Percentiles rank a stretch among this genome's conserved stretches.
Evolutionary conservation across 2,797 vertebrate genomes (phyloP).

Genomic region (Kryptopterus vitreolus): DNA sequence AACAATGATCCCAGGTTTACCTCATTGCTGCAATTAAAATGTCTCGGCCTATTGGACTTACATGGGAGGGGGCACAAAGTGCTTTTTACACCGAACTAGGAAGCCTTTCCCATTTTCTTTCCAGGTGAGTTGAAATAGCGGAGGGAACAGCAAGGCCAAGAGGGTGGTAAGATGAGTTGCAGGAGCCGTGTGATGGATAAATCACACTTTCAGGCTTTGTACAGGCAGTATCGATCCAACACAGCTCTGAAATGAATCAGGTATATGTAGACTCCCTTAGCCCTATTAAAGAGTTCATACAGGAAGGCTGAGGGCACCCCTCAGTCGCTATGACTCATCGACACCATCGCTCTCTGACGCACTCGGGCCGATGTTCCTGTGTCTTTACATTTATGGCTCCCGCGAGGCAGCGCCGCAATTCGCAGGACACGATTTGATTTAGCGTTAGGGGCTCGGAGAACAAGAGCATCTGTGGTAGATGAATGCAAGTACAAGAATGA

Average conservation of each 20-base stretch:
- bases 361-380: background rate
- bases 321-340: slow-evolving; percentile 38
- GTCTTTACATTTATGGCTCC: slow-evolving; percentile 27
- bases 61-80: background rate
- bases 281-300: slow-evolving; percentile 42
- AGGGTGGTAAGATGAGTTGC: slow-evolving; percentile 59
- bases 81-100: background rate
- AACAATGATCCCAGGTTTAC: slow-evolving; percentile 27
- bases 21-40: slow-evolving; percentile 31
- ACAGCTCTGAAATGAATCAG: slow-evolving; percentile 70
- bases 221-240: slow-evolving; percentile 71
- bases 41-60: background rate
- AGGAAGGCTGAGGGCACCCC: slow-evolving; percentile 27
- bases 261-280: slow-evolving; percentile 53
- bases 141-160: slow-evolving; percentile 20
- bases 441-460: background rate
- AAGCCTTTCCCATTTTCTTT: slow-evolving; percentile 11
- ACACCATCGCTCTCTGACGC: slow-evolving; percentile 12
- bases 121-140: background rate
- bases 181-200: slow-evolving; percentile 66
- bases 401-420: background rate
- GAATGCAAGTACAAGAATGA: slow-evolving; percentile 6
- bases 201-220: slow-evolving; percentile 65
- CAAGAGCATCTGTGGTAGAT: background rate
- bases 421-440: slow-evolving; percentile 9